Base-by-base conservation (phyloP, 2,888 invertebrate genomes). In the Acronicta leporina region DNA sequence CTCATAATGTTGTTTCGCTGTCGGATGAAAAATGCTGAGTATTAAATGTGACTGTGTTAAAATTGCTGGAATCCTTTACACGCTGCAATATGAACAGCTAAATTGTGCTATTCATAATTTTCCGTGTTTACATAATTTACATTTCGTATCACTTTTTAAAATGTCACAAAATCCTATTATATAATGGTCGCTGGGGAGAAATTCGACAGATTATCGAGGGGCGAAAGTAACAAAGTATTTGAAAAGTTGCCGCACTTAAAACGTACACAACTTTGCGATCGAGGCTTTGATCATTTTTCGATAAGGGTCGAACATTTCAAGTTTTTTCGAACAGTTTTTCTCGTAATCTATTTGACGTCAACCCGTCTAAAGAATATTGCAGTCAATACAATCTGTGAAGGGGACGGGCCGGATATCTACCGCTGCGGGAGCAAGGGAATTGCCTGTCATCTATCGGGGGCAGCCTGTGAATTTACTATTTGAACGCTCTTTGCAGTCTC, bases 301-400 rank as follows among this genome's bases (percentile, higher is more conserved):
- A 66, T 74, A 77, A 67, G 14, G 38, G 41, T 15, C 51, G 15
- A 58, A 68, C 45, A 72, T 73, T 58, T 57, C 20, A 52, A 59
- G 43, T 57, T 56, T 27, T 60, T 60, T 55, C 14, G 7, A 30
- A 53, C 60, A 50, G 25, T 66, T 64, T 65, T 63, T 64, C 51
- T 68, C 55, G 50, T 69, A 72, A 69, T 78, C 47, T 68, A 62
- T 69, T 67, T 43, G 62, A 62, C 47, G 68, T 73, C 63, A 66
- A 69, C 65, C 68, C 51, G 51, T 68, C 58, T 52, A 52, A 63
- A 60, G 73, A 59, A 63, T 67, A 68, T 73, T 68, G 58, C 50
- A 73, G 69, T 79, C 73, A 79, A 70, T 75, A 79, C 73, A 73
- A 60, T 73, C 68, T 72, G 60, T 54, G 63, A 27, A 60, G 48